A percentile compares a stretch with the other conserved stretches of the same genome.
Evolutionary conservation across 2,888 invertebrate genomes (phyloP).

Genomic region (Calephelis perditalis): DNA sequence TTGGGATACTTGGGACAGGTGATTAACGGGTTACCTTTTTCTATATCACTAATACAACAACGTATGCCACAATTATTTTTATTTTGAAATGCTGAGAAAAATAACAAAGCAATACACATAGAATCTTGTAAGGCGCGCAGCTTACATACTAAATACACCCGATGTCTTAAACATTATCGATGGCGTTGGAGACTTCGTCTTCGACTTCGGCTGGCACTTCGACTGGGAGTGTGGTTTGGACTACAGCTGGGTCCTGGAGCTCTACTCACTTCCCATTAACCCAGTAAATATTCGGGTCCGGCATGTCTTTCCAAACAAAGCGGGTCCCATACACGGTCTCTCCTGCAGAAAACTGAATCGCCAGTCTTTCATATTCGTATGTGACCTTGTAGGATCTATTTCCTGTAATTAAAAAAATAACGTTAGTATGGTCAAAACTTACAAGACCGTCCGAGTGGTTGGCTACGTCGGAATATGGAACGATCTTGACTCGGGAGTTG

Average conservation of each 20-base stretch:
- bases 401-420: neutral
- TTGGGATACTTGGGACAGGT: neutral
- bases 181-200: neutral
- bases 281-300: neutral
- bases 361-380: no score
- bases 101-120: conserved; percentile 22
- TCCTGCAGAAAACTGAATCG: neutral
- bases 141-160: neutral
- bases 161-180: neutral
- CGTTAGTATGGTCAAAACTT: no score
- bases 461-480: no score
- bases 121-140: conserved; percentile 14
- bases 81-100: neutral
- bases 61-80: conserved; percentile 1
- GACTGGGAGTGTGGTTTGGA: neutral
- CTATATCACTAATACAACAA: no score
- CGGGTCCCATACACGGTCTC: neutral
- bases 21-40: neutral
- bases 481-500: no score
- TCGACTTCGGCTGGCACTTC: neutral
- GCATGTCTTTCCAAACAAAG: neutral
- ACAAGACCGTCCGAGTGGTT: no score
- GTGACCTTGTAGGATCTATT: neutral
- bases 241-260: neutral
- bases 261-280: neutral